These are phyloP conservation scores for Pygoscelis adeliae DNA, from an alignment of 2,113 vertebrate species.

Conservation along the genomic window DNA sequence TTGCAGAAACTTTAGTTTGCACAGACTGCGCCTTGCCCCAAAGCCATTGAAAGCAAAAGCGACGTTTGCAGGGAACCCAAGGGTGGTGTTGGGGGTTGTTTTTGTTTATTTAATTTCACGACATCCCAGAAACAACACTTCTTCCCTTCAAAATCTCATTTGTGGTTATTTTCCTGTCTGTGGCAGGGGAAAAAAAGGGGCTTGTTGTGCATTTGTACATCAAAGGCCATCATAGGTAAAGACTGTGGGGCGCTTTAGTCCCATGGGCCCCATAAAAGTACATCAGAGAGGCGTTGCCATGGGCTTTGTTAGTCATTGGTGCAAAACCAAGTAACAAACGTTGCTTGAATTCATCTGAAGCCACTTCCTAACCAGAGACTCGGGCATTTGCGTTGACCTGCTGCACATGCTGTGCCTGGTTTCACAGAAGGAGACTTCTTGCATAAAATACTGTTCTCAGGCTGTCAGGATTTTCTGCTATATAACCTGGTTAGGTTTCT, in stretches of 20 bases:
- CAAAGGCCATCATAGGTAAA: rapidly evolving
- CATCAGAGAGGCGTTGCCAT: not conserved
- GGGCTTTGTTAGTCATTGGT: not conserved
- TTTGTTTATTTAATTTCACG: not conserved
- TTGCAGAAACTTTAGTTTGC: not conserved
- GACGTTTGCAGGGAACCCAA: not conserved
- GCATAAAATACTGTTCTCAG: not conserved
- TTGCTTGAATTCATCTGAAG: not conserved
- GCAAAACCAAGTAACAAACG: not conserved
- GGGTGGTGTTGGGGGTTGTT: not conserved
- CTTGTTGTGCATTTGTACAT: not conserved
- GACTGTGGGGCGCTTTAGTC: not conserved
- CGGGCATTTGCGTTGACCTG: rapidly evolving
- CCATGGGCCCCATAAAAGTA: not conserved
- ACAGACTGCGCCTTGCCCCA: not conserved
- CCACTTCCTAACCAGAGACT: not conserved
- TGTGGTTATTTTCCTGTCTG: not conserved
- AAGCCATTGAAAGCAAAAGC: not conserved
- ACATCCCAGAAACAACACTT: not conserved
- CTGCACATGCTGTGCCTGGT: not conserved
- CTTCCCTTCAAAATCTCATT: not conserved
- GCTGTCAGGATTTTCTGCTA: not conserved
- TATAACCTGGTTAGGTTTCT: not conserved
- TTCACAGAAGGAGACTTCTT: not conserved
- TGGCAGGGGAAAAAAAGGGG: not conserved